phyloP scores from a whole-genome alignment of 2,113 vertebrate species.

The Lophura nycthemera region DNA sequence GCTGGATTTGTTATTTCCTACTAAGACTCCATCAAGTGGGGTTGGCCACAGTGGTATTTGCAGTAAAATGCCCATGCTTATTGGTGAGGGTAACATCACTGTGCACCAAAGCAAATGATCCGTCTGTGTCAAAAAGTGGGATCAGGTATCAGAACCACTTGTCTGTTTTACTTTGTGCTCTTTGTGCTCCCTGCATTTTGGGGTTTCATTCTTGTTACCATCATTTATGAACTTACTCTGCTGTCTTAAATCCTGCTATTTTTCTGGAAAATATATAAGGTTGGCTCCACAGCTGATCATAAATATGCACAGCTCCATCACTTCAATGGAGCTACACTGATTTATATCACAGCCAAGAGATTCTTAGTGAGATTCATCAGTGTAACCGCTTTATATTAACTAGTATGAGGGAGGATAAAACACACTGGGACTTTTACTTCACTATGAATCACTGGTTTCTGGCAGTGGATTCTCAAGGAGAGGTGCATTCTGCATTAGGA shows the following conservation, averaged over 20 bases:
- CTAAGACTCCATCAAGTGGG: not conserved
- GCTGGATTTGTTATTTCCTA: constrained; percentile 1
- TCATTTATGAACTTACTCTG: fast-evolving
- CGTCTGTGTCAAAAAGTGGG: not conserved
- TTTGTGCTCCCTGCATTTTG: not conserved
- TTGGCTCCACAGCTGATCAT: not conserved
- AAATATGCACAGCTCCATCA: not conserved
- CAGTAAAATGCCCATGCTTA: not conserved
- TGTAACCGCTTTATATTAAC: not conserved
- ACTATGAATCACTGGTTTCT: not conserved
- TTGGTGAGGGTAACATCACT: not conserved
- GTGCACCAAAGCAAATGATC: not conserved
- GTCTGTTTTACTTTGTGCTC: not conserved
- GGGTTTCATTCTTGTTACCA: not conserved
- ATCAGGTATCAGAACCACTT: not conserved
- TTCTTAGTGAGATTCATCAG: not conserved
- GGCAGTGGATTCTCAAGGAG: not conserved
- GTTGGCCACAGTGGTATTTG: not conserved
- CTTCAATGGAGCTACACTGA: not conserved
- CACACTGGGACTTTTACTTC: not conserved
- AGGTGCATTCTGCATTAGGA: not conserved
- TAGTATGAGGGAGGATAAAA: not conserved
- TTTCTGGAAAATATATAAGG: not conserved
- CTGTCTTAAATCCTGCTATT: not conserved
- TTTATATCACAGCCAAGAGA: not conserved